Conservation (phyloP, 2,797 vertebrate genomes). For the Danionella dracula region DNA sequence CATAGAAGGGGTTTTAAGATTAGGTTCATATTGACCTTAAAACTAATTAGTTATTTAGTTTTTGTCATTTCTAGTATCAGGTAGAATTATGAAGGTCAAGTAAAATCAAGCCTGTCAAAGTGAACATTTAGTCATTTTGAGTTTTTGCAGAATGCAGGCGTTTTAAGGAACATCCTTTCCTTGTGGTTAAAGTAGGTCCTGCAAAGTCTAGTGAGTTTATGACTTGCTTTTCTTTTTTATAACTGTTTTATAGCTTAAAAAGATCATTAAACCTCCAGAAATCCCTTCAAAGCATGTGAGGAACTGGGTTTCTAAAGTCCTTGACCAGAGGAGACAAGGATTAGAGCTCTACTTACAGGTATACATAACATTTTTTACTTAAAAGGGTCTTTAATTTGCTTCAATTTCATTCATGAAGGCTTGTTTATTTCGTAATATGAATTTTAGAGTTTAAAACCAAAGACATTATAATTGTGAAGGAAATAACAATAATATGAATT, state of each 20-base stretch:
- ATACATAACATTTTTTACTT: no score
- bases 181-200: background rate
- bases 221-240: background rate
- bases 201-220: background rate
- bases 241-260: slow-evolving; percentile 79
- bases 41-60: no score
- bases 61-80: no score
- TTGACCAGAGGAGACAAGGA: slow-evolving; percentile 91
- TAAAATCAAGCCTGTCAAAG: background rate
- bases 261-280: slow-evolving; percentile 92
- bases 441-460: no score
- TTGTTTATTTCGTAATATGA: no score
- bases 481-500: no score
- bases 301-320: slow-evolving; percentile 96
- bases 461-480: no score
- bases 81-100: no score
- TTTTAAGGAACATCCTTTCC: background rate
- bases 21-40: no score
- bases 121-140: background rate
- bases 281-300: slow-evolving; percentile 98
- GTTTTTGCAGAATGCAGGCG: background rate
- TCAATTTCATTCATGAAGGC: no score
- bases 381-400: no score
- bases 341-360: slow-evolving; percentile 95
- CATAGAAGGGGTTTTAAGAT: no score